These are phyloP conservation scores for Epizoanthus scotinus DNA, from an alignment of 92 coral and sea anemone genomes.

Conservation along the genomic window DNA sequence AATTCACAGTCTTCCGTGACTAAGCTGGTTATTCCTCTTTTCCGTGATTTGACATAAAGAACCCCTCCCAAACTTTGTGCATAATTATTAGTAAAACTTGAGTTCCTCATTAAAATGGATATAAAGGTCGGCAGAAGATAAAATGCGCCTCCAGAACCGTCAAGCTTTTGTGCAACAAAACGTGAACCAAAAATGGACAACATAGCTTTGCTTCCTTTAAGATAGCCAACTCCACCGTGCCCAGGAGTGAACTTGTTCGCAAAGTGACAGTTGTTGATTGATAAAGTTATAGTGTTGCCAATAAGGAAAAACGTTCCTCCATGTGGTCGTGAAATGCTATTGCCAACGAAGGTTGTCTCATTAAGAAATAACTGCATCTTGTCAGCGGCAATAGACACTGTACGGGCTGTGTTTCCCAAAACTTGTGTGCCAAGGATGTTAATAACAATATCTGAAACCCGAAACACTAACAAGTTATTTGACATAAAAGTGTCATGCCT, in stretches of 20 bases:
- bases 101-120: conserved; percentile 7
- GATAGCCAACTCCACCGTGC: conserved; percentile 34
- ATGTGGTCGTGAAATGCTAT: not conserved
- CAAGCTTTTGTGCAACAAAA: not conserved
- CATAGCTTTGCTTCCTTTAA: not conserved
- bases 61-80: conserved; percentile 13
- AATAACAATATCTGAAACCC: not conserved
- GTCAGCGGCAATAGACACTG: conserved; percentile 2
- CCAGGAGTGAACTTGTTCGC: conserved; percentile 13
- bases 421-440: not conserved
- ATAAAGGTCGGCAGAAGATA: not conserved
- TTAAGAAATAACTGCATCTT: not conserved
- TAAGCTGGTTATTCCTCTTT: not conserved
- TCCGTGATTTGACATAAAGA: not conserved
- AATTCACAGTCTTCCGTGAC: conserved; percentile 16
- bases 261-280: conserved; percentile 22
- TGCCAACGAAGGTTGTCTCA: conserved; percentile 2
- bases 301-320: conserved; percentile 31
- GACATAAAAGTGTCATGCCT: not conserved
- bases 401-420: not conserved
- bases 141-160: conserved; percentile 24
- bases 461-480: conserved; percentile 21
- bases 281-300: conserved; percentile 3
- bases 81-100: conserved; percentile 19
- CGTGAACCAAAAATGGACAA: conserved; percentile 8